These are phyloP conservation scores for Rhopalosiphum nymphaeae DNA, from an alignment of 2,888 invertebrate species.

Conservation along the genomic window DNA sequence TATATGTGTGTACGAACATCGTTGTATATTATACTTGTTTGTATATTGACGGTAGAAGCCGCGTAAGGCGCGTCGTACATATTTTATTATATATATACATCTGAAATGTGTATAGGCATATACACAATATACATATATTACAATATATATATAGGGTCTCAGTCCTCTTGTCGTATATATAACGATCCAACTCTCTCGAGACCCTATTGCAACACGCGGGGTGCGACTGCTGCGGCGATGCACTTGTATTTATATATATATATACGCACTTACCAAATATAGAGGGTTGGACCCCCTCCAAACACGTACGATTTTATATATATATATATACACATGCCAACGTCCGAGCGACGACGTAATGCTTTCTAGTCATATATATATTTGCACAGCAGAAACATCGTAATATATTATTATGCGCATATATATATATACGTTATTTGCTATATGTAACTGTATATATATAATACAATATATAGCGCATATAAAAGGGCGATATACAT, in stretches of 20 bases:
- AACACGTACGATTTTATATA: background rate
- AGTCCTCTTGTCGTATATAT: background rate
- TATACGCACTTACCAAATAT: background rate
- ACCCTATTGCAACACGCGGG: background rate
- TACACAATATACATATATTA: background rate
- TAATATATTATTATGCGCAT: background rate
- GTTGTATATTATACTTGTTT: background rate
- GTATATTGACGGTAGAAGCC: background rate
- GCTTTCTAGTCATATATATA: background rate
- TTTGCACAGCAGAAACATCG: background rate
- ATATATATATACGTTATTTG: background rate
- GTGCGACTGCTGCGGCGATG: background rate
- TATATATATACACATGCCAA: background rate
- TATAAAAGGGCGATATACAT: background rate
- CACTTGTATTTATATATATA: background rate
- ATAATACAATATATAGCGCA: background rate
- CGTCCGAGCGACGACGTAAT: background rate
- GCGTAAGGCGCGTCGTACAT: background rate
- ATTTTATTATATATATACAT: background rate
- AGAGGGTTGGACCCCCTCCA: conserved; percentile 39
- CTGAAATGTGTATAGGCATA: background rate
- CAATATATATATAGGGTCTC: conserved; percentile 4
- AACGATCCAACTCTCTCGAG: background rate
- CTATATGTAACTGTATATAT: background rate
- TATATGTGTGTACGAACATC: background rate